These are phyloP conservation scores for Vimba vimba DNA, from an alignment of 2,113 vertebrate species.

Conservation along the genomic window DNA sequence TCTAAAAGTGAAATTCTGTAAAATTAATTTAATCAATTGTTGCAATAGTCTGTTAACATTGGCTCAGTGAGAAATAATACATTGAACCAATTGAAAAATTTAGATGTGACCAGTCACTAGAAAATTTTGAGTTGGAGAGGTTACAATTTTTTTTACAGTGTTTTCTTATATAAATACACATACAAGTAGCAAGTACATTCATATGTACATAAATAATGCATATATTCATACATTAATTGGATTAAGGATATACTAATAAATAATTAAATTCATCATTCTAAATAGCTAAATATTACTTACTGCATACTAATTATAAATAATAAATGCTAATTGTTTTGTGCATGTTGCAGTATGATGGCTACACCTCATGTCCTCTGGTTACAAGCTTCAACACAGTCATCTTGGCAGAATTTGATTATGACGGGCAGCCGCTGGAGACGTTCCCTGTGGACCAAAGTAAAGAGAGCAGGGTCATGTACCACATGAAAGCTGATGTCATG, in stretches of 20 bases:
- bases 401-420: slow-evolving; percentile 94
- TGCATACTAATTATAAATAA: background rate
- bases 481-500: slow-evolving; percentile 96
- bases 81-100: too few species aligned
- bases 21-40: too few species aligned
- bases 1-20: too few species aligned
- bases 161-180: background rate
- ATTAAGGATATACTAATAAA: background rate
- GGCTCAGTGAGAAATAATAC: too few species aligned
- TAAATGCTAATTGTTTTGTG: background rate
- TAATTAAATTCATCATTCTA: background rate
- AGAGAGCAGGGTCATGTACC: slow-evolving; percentile 87
- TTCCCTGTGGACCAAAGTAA: slow-evolving; percentile 97
- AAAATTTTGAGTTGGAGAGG: too few species aligned
- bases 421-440: slow-evolving; percentile 87
- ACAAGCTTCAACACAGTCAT: slow-evolving; percentile 91
- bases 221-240: background rate
- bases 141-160: too few species aligned
- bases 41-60: too few species aligned
- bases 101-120: too few species aligned
- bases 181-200: background rate
- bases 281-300: background rate
- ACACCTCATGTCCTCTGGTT: slow-evolving; percentile 93
- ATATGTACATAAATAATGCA: background rate
- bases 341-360: slow-evolving; percentile 88